phyloP scores from a whole-genome alignment of 2,888 invertebrate genomes.

The Eudasyphora cyanicolor region DNA sequence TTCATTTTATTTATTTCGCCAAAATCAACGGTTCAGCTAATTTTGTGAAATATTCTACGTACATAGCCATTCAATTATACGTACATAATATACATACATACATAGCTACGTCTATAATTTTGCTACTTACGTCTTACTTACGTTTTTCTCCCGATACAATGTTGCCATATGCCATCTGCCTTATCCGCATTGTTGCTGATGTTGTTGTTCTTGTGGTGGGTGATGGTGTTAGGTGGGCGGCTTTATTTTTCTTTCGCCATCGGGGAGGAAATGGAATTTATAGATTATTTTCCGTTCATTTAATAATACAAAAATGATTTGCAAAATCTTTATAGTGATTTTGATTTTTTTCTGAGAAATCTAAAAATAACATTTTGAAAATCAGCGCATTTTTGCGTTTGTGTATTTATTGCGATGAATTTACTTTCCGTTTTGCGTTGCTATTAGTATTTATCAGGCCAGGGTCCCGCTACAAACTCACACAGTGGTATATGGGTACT shows the following conservation, averaged over 20 bases:
- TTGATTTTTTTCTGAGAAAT: conserved; percentile 40
- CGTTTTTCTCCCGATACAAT: neutral
- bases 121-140: too few species aligned
- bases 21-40: too few species aligned
- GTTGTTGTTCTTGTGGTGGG: neutral
- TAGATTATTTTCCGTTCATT: neutral
- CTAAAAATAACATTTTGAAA: conserved; percentile 38
- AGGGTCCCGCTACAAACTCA: too few species aligned
- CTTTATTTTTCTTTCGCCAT: too few species aligned
- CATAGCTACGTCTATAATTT: too few species aligned
- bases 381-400: neutral
- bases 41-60: too few species aligned
- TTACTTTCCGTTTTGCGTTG: neutral
- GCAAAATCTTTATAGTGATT: neutral
- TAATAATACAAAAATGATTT: conserved; percentile 39
- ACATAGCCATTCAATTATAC: too few species aligned
- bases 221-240: neutral
- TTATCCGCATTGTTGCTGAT: neutral
- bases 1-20: too few species aligned
- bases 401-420: neutral
- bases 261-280: conserved; percentile 5
- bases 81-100: too few species aligned
- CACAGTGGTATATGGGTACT: neutral
- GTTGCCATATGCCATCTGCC: too few species aligned
- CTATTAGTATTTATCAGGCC: neutral